Base-by-base conservation (phyloP, 2,113 vertebrate species). In the Toxostoma redivivum region DNA sequence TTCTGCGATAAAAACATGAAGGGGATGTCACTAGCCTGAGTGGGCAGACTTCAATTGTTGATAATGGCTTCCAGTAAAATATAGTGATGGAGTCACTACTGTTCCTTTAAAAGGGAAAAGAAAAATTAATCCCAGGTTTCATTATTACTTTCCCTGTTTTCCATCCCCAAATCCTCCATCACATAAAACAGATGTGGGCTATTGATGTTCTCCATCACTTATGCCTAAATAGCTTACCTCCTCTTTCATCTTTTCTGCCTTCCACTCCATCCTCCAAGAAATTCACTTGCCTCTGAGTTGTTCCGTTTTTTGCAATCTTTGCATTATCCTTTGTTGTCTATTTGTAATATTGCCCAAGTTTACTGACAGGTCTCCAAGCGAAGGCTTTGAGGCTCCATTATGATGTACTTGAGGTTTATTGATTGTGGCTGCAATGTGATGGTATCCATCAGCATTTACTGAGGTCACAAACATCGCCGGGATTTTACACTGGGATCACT, bases 271-370 rank as follows among this genome's bases (percentile, higher is more conserved):
- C 51, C 27, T 91, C 57, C 35, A 47, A 51, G 81, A 88, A 72
- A 85, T 58, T 66, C 20, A 40, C 67, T 80, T 31, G 33, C 57
- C 15, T 72, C 64, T 60, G 24, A 11, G 5, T 47, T 62, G 56
- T 76, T 92, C 69, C 76, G 10, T 88, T 94, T 94, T 94, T 82
- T 62, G 74, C 88, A 79, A 35, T 91, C 58, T 65, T 85, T 82
- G 73, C 66, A 21, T 76, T 87, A 69, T 89, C 61, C 81, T 85
- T 81, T 82, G 85, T 70, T 90, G 62, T 54, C 71, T 90, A 14
- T 91, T 93, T 92, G 94, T 94, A 88, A 90, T 78, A 51, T 22
- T 86, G 94, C 45, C 79, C 93, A 82, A 86, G 50, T 90, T 95
- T 93, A 74, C 66, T 88, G 95, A 86, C 78, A 88, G 85, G 22